Evolutionary conservation across 1,140 invertebrate species (phyloP).

Genomic region (Cyclargus thomasi): DNA sequence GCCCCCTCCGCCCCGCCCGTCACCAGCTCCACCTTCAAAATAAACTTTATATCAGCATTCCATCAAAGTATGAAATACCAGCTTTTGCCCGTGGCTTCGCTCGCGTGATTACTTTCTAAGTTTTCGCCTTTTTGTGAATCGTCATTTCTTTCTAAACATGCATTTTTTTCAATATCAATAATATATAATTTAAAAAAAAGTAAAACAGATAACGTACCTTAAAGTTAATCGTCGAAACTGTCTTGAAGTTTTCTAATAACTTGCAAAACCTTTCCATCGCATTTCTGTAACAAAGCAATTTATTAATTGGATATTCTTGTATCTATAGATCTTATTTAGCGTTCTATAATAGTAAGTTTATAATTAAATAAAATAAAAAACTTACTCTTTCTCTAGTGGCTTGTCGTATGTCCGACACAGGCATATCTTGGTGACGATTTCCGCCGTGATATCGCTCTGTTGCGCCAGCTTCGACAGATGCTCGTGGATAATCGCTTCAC

Average conservation of each 20-base stretch:
- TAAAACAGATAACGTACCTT: slow-evolving; percentile 39
- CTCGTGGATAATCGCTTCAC: slow-evolving; percentile 46
- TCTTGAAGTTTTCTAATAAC: slow-evolving; percentile 60
- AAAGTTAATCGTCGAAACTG: slow-evolving; percentile 59
- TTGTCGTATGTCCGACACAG: slow-evolving; percentile 43
- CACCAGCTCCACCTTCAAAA: slow-evolving; percentile 43
- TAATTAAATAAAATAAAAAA: slow-evolving; percentile 20
- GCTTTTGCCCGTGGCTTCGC: too few relatives aligned
- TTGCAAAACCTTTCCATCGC: slow-evolving; percentile 57
- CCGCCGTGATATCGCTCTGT: slow-evolving; percentile 38
- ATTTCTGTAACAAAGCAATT: slow-evolving; percentile 35
- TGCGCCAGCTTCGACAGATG: slow-evolving; percentile 38
- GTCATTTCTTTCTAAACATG: too few relatives aligned
- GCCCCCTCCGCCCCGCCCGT: slow-evolving; percentile 33
- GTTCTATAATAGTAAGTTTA: too few relatives aligned
- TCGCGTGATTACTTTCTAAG: too few relatives aligned
- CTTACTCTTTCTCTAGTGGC: slow-evolving; percentile 50
- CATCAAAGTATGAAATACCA: neutral
- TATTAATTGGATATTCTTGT: neutral
- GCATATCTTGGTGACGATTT: slow-evolving; percentile 50
- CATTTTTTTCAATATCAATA: too few relatives aligned
- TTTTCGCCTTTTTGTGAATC: too few relatives aligned
- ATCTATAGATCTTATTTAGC: too few relatives aligned
- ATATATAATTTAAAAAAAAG: neutral
- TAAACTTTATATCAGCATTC: too few relatives aligned